These are phyloP conservation scores for Catocala nupta DNA, from an alignment of 2,888 invertebrate genomes.

Conservation along the genomic window DNA sequence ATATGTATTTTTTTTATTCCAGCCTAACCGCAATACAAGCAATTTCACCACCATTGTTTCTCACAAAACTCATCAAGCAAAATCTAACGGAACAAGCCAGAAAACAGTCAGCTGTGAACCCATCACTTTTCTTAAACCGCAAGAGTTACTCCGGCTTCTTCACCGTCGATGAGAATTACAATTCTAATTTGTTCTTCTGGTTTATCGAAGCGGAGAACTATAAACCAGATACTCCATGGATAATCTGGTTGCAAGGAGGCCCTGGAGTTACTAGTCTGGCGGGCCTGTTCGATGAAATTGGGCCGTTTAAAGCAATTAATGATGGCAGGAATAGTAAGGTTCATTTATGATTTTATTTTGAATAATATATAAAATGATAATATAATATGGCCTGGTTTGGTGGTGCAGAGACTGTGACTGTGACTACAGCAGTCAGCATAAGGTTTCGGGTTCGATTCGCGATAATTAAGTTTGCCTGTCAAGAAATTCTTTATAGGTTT, in stretches of 20 bases:
- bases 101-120: conserved; percentile 62
- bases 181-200: conserved; percentile 95
- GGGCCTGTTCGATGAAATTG: conserved; percentile 76
- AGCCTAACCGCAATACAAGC: conserved; percentile 45
- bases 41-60: conserved; percentile 58
- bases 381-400: too few relatives aligned
- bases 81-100: conserved; percentile 62
- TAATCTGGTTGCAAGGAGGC: conserved; percentile 94
- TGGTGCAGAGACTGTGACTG: too few relatives aligned
- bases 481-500: too few relatives aligned
- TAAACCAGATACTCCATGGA: conserved; percentile 87
- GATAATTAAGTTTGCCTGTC: too few relatives aligned
- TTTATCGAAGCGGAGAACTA: conserved; percentile 88
- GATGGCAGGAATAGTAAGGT: too few relatives aligned
- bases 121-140: conserved; percentile 67
- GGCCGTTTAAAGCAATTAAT: conserved; percentile 60
- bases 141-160: conserved; percentile 83
- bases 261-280: conserved; percentile 90
- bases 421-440: too few relatives aligned
- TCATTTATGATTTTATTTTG: too few relatives aligned
- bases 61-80: conserved; percentile 66
- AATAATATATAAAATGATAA: too few relatives aligned
- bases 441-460: too few relatives aligned
- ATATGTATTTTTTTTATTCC: conserved; percentile 36
- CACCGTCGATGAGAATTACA: conserved; percentile 90